These are phyloP conservation scores for Polydesmus complanatus DNA, from an alignment of 2,888 invertebrate genomes.

Conservation along the genomic window DNA sequence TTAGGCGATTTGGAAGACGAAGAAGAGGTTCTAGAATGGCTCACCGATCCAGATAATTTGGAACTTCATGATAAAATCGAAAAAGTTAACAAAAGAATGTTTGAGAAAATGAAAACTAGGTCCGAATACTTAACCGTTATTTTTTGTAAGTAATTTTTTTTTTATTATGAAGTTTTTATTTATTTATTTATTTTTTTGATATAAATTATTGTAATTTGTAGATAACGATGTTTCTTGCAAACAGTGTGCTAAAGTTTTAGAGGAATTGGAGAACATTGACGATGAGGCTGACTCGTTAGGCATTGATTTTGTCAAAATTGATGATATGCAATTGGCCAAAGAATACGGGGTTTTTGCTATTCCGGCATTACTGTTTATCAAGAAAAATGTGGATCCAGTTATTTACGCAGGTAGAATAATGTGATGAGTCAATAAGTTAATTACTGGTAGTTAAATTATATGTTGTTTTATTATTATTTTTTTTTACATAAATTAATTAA, in stretches of 20 bases:
- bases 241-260: conserved; percentile 74
- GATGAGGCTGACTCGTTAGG: conserved; percentile 79
- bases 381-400: conserved; percentile 70
- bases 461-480: conserved; percentile 1
- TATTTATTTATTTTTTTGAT: conserved; percentile 1
- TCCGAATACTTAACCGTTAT: conserved; percentile 84
- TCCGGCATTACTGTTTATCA: conserved; percentile 80
- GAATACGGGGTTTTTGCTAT: conserved; percentile 77
- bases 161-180: not conserved
- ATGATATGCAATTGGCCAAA: conserved; percentile 73
- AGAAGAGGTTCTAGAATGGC: conserved; percentile 75
- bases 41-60: conserved; percentile 87
- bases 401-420: conserved; percentile 61
- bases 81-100: conserved; percentile 82
- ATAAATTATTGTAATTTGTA: conserved; percentile 31
- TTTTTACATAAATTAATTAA: not conserved
- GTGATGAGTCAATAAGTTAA: too few relatives aligned
- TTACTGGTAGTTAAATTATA: not conserved
- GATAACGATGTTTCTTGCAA: conserved; percentile 83
- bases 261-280: conserved; percentile 82
- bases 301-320: conserved; percentile 83
- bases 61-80: conserved; percentile 76
- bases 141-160: conserved; percentile 55
- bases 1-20: conserved; percentile 73
- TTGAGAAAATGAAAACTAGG: conserved; percentile 72